Percentiles rank a stretch among this genome's conserved stretches.
phyloP scores from a whole-genome alignment of 2,797 vertebrate genomes.

The Tragopan temminckii region DNA sequence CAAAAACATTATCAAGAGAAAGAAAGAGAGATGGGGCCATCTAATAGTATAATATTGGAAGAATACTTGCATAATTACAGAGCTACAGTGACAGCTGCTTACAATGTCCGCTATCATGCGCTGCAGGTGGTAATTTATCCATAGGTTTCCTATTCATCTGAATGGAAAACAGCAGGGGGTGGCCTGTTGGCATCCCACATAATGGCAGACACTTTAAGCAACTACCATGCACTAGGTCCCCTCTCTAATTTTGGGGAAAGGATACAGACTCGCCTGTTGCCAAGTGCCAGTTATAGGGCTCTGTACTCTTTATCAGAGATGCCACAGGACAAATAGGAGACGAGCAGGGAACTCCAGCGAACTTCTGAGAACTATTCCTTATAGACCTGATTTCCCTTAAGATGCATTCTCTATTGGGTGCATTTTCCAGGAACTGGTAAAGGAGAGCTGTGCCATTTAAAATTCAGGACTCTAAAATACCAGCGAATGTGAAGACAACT shows the following conservation, averaged over 20 bases:
- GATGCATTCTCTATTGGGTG: neutral
- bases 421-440: neutral
- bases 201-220: constrained; percentile 64
- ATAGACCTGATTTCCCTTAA: neutral
- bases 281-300: neutral
- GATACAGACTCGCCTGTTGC: neutral
- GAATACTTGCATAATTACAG: constrained; percentile 73
- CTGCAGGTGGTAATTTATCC: constrained; percentile 75
- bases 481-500: constrained; percentile 47
- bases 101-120: neutral
- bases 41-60: constrained; percentile 71
- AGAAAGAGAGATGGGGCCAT: constrained; percentile 60
- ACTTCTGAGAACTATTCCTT: neutral
- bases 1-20: constrained; percentile 65
- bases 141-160: constrained; percentile 62
- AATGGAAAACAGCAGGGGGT: constrained; percentile 51
- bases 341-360: neutral
- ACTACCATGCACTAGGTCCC: neutral
- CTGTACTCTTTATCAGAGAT: neutral
- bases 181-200: constrained; percentile 36
- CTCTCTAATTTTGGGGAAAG: constrained; percentile 55
- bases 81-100: constrained; percentile 63
- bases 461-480: constrained; percentile 39
- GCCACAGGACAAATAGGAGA: neutral
- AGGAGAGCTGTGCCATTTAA: constrained; percentile 33